phyloP scores from a whole-genome alignment of 2,888 invertebrate species.

The Chelonus formosanus region DNA sequence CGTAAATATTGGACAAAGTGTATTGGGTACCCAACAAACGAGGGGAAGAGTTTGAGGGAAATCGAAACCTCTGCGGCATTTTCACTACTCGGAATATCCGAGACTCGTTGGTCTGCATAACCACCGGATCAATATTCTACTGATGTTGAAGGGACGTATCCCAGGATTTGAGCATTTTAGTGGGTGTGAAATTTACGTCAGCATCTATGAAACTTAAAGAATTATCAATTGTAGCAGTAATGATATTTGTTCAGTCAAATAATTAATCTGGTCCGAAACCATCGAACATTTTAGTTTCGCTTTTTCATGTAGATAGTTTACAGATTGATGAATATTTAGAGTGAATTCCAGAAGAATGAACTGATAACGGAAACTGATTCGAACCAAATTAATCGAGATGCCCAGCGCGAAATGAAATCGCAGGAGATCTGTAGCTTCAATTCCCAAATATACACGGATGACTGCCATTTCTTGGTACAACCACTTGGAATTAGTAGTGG shows the following conservation, averaged over 20 bases:
- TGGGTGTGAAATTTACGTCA: constrained; percentile 9
- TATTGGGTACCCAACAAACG: neutral
- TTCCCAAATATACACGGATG: constrained; percentile 20
- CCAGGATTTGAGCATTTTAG: constrained; percentile 7
- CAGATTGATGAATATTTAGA: too few relatives aligned
- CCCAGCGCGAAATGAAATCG: neutral
- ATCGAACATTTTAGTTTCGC: too few relatives aligned
- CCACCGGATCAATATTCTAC: constrained; percentile 18
- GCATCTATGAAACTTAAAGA: too few relatives aligned
- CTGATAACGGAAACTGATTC: too few relatives aligned
- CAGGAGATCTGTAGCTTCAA: constrained; percentile 10
- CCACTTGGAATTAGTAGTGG: constrained; percentile 20
- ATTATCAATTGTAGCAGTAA: too few relatives aligned
- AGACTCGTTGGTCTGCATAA: constrained; percentile 16
- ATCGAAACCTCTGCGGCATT: constrained; percentile 23
- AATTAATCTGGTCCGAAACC: too few relatives aligned
- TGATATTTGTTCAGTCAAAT: too few relatives aligned
- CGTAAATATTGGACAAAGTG: neutral
- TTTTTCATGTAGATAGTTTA: too few relatives aligned
- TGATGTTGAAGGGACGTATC: neutral
- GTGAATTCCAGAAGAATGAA: too few relatives aligned
- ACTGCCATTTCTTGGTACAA: constrained; percentile 7
- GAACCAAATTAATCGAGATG: too few relatives aligned
- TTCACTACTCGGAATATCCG: constrained; percentile 23
- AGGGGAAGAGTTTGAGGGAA: neutral